Percentiles rank a stretch among this genome's conserved stretches.
phyloP scores from a whole-genome alignment of 2,113 vertebrate species.

The Abramis brama region DNA sequence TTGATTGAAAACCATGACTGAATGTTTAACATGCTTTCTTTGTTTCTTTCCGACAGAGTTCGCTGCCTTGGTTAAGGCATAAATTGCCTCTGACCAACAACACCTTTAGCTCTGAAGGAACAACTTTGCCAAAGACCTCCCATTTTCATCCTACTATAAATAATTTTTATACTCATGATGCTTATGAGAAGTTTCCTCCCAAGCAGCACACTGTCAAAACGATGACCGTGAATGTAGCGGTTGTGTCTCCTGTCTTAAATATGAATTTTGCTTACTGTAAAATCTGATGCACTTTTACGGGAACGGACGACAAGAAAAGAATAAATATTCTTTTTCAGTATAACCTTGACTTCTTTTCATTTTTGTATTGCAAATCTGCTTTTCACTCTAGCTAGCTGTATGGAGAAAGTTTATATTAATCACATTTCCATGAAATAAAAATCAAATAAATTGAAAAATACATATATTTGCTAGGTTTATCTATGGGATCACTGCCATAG shows the following conservation, averaged over 20 bases:
- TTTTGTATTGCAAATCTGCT: conserved; percentile 17
- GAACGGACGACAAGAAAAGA: conserved; percentile 74
- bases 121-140: conserved; percentile 75
- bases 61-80: conserved; percentile 75
- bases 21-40: neutral
- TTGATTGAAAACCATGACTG: neutral
- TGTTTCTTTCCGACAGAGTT: conserved; percentile 73
- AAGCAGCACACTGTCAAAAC: conserved; percentile 77
- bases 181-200: conserved; percentile 75
- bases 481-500: neutral
- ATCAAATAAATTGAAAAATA: neutral
- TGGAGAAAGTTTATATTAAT: neutral
- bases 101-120: conserved; percentile 76
- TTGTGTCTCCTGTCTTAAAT: conserved; percentile 82
- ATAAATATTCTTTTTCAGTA: conserved; percentile 79
- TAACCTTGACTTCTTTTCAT: conserved; percentile 28
- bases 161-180: conserved; percentile 82
- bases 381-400: neutral
- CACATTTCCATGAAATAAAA: neutral
- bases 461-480: neutral
- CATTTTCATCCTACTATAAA: conserved; percentile 77
- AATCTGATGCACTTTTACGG: conserved; percentile 83
- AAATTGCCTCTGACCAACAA: conserved; percentile 76
- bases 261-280: conserved; percentile 82
- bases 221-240: conserved; percentile 79